Percentiles rank a stretch among this genome's conserved stretches.
These are phyloP conservation scores for Propithecus perrieri DNA, from an alignment of 2,797 vertebrate species.

Conservation along the genomic window DNA sequence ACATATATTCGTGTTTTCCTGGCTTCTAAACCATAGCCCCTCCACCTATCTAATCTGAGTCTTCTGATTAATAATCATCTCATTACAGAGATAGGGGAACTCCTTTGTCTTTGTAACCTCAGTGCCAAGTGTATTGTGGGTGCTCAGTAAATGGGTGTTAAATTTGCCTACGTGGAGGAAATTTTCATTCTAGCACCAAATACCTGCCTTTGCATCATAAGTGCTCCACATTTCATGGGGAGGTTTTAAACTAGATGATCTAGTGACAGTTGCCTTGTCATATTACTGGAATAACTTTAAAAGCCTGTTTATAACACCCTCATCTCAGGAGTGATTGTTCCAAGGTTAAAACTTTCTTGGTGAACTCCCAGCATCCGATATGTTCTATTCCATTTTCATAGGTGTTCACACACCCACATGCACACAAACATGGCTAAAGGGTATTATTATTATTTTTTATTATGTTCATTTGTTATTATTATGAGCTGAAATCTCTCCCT, in stretches of 20 bases:
- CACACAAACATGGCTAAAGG: neutral
- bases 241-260: neutral
- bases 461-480: neutral
- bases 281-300: neutral
- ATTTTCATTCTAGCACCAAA: neutral
- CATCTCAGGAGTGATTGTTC: neutral
- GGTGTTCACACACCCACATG: neutral
- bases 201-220: accelerated
- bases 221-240: neutral
- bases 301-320: neutral
- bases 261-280: neutral
- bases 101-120: neutral
- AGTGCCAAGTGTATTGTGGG: too few species aligned
- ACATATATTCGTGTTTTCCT: neutral
- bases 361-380: neutral
- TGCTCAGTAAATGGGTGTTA: neutral
- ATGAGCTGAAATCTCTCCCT: neutral
- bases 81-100: accelerated
- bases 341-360: neutral
- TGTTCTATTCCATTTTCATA: neutral
- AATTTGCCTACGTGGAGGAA: neutral
- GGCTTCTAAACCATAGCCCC: neutral
- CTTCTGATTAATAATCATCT: neutral
- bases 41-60: neutral
- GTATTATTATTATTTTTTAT: neutral